Evolutionary conservation across 2,113 vertebrate genomes (phyloP), one percentile per base, ranked within the genome.

Genomic region (Micromys minutus): DNA sequence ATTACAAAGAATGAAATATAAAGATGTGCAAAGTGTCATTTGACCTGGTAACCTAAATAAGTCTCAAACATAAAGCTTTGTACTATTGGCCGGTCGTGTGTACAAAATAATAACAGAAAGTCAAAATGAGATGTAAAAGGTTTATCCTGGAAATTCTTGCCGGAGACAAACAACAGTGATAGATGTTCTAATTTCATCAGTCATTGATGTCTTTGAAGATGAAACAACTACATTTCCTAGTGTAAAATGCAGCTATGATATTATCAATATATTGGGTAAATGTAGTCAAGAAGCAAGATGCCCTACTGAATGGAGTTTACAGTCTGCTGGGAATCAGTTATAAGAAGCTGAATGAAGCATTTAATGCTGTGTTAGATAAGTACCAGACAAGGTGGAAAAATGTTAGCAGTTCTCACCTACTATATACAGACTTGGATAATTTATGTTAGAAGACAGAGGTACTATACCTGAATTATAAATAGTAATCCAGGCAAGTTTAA

Each of bases 261-360:
- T 29, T 63, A 36, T 52, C 52, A 21, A 12, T 1, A 39, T 34
- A 52, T 36, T 39, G 11, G 7, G 16, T 19, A 16, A 1, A 50
- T 34, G 7, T 7, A 45, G 39, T 47, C 22, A 22, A n/a, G 55
- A 16, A 36, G 36, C 4, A 24, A 2, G 34, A 9, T 59, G 10
- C 3, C 10, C 19, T 36, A 31, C 22, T 26, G 13, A 0, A 0
- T 8, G 24, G 45, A 6, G 3, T 22, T 93, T 57, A 34, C 29
- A 29, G 1, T 52, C 26, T 5, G 0, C 0, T 22, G 42, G 5
- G 19, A 75, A 29, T 45, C 21, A 36, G 13, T 52, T 52, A 0
- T n/a, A 34, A 67, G 19, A 50, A 4, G 42, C 8, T 0, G 12
- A 81, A 4, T 12, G 1, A 72, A 16, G 21, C 16, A 29, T 24